phyloP scores from a whole-genome alignment of 1,140 invertebrate species.

The Saccostrea echinata region DNA sequence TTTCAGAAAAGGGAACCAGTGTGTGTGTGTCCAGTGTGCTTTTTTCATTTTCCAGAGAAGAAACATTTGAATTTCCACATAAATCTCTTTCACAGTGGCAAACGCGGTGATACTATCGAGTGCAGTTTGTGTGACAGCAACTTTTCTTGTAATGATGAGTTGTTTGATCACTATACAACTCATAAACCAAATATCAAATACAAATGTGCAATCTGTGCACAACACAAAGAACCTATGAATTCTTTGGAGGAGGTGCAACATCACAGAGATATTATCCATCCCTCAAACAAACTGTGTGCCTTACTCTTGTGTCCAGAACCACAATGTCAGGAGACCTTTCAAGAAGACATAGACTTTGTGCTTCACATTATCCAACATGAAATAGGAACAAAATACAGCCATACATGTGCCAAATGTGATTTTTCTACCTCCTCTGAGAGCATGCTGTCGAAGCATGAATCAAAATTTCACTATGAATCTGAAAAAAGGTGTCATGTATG shows the following conservation, averaged over 20 bases:
- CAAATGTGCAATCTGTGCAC: neutral
- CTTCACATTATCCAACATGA: neutral
- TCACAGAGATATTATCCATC: neutral
- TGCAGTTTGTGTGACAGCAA: neutral
- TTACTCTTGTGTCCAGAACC: neutral
- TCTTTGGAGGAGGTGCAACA: neutral
- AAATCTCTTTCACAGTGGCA: neutral
- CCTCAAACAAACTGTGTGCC: neutral
- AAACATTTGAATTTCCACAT: neutral
- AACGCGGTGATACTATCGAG: neutral
- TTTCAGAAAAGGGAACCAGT: neutral
- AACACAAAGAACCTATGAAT: neutral
- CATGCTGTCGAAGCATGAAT: neutral
- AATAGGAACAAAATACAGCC: neutral
- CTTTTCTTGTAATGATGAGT: neutral
- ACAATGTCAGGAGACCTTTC: neutral
- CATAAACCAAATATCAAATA: neutral
- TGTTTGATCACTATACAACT: neutral
- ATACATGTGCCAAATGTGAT: neutral
- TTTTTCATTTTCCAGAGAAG: neutral
- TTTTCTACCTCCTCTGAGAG: neutral
- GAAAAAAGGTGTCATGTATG: neutral
- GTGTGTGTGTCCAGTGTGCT: neutral
- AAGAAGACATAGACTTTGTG: neutral
- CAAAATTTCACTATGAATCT: slow-evolving; percentile 22